Percentiles rank a stretch among this genome's conserved stretches.
Conservation (phyloP, 2,888 invertebrate species). For the Lypha dubia region DNA sequence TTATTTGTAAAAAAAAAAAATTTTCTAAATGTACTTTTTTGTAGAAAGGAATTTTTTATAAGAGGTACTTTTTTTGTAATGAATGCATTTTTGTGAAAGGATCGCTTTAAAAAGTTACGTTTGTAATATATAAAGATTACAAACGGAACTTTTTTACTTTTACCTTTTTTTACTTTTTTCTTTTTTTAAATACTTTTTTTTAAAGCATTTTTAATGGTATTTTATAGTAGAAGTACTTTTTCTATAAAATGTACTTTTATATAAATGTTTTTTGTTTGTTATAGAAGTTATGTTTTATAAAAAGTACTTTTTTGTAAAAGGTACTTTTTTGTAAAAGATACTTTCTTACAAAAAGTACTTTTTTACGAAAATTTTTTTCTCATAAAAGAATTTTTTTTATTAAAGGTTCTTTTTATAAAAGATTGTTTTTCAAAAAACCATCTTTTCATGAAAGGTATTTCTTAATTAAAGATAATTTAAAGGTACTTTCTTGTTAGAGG, state of each 20-base stretch:
- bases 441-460: background rate
- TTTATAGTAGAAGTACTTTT: background rate
- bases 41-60: background rate
- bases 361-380: background rate
- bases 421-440: no score
- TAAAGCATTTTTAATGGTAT: background rate
- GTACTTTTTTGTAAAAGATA: no score
- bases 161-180: no score
- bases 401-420: slow-evolving; percentile 1
- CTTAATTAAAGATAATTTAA: background rate
- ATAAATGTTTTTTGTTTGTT: no score
- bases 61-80: background rate
- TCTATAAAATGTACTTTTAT: no score
- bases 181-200: no score
- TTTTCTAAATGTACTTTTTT: background rate
- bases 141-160: no score
- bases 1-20: background rate
- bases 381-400: background rate
- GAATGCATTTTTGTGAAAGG: background rate
- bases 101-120: background rate
- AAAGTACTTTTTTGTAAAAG: no score
- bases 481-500: no score
- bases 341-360: no score
- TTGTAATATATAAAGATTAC: no score
- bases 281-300: no score